Conservation (phyloP, 1,140 invertebrate genomes). For the Ips nitidus region DNA sequence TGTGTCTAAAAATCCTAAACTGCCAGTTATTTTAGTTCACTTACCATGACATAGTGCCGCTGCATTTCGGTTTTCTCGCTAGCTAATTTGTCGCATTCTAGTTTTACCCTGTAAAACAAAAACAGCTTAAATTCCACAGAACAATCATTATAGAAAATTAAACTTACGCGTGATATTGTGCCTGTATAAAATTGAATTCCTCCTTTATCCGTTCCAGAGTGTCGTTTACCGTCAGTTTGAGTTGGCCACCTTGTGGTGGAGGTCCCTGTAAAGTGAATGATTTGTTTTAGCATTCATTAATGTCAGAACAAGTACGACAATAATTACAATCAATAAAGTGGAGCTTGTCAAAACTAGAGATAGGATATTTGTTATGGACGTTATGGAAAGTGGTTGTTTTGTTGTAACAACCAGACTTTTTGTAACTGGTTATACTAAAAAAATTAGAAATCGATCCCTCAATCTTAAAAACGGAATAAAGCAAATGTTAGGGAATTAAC, state of each 20-base stretch:
- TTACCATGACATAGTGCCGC: constrained; percentile 96
- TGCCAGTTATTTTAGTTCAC: constrained; percentile 40
- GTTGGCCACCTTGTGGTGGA: constrained; percentile 80
- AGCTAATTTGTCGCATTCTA: constrained; percentile 89
- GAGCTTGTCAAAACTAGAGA: too few species aligned
- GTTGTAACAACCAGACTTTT: too few species aligned
- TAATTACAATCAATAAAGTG: too few species aligned
- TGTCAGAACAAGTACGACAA: too few species aligned
- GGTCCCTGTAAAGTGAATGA: constrained; percentile 67
- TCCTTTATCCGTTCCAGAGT: constrained; percentile 92
- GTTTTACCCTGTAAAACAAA: constrained; percentile 70
- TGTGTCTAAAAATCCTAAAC: too few species aligned
- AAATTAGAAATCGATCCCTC: too few species aligned
- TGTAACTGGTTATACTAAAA: too few species aligned
- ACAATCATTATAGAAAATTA: neutral
- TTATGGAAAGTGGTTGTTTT: neutral
- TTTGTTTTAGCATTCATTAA: neutral
- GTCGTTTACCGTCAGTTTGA: constrained; percentile 91
- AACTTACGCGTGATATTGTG: constrained; percentile 83
- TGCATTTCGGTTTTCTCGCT: constrained; percentile 98
- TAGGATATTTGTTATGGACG: too few species aligned
- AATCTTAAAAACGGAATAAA: too few species aligned
- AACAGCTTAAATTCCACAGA: constrained; percentile 25
- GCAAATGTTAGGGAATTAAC: too few species aligned
- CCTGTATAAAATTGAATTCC: constrained; percentile 83